These are phyloP conservation scores for Mirounga angustirostris DNA, from an alignment of 2,113 vertebrate species.

Conservation along the genomic window DNA sequence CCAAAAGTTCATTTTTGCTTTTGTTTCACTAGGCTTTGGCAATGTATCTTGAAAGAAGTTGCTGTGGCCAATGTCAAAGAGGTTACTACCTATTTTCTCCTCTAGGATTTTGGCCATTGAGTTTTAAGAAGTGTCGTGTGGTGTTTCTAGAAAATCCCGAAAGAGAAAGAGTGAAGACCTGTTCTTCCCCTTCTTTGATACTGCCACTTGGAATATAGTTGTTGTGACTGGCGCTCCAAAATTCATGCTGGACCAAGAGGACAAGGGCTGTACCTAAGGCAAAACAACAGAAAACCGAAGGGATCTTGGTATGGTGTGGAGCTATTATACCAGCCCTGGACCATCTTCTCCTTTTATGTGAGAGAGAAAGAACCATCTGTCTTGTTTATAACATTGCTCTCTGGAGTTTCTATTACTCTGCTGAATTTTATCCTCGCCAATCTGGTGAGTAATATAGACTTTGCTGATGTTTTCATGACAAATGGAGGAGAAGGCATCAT, in stretches of 20 bases:
- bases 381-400: neutral
- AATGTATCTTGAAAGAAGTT: too few species aligned
- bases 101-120: neutral
- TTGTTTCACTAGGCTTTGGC: too few species aligned
- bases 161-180: neutral
- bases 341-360: neutral
- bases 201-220: neutral
- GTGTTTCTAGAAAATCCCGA: neutral
- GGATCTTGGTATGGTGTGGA: neutral
- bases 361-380: neutral
- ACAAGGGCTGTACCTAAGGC: neutral
- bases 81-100: too few species aligned
- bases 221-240: neutral
- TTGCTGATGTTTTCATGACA: neutral
- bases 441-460: neutral
- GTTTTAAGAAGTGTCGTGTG: neutral
- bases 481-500: neutral
- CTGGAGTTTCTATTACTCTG: neutral
- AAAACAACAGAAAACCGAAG: neutral
- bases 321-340: neutral
- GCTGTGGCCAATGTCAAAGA: too few species aligned
- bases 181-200: neutral
- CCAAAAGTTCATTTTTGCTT: too few species aligned
- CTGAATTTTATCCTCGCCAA: conserved; percentile 16
- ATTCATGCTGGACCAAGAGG: neutral